A percentile compares a stretch with the other conserved stretches of the same genome.
phyloP scores from a whole-genome alignment of 1,140 invertebrate species.

The Augochlora pura region DNA sequence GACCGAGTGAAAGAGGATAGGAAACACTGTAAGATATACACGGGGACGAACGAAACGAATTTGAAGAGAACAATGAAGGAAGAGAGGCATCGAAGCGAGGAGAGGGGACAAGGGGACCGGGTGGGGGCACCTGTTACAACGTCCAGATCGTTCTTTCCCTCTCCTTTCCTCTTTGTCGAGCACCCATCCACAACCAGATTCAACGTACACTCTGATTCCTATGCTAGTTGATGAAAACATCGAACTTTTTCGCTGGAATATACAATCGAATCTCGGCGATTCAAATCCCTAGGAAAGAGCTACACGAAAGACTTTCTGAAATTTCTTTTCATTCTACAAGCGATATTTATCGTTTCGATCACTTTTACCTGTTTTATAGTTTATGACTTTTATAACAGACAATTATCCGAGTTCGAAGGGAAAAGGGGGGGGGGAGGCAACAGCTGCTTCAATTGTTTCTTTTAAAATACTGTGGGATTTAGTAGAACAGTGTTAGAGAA shows the following conservation, averaged over 20 bases:
- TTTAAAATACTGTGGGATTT: no score
- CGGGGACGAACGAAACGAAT: constrained; percentile 20
- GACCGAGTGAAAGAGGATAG: constrained; percentile 50
- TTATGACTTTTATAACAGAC: no score
- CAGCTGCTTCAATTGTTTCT: no score
- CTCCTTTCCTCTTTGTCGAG: constrained; percentile 30
- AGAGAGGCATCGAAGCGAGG: constrained; percentile 22
- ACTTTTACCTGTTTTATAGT: no score
- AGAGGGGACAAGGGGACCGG: neutral
- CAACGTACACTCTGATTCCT: constrained; percentile 20
- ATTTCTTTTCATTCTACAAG: no score
- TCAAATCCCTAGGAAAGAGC: no score
- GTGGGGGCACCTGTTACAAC: constrained; percentile 68
- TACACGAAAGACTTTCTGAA: no score
- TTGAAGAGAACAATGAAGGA: constrained; percentile 33
- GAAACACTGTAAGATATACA: constrained; percentile 57
- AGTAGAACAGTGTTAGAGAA: neutral
- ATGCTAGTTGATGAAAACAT: constrained; percentile 3
- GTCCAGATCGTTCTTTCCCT: constrained; percentile 46
- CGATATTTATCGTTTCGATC: no score
- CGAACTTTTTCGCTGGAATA: no score
- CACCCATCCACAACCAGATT: constrained; percentile 41
- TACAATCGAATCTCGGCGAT: no score
- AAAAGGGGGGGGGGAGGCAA: no score
- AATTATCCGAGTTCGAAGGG: no score